A percentile compares a stretch with the other conserved stretches of the same genome.
Conservation (phyloP, 2,888 invertebrate genomes). For the Neuroscelio doddi region DNA sequence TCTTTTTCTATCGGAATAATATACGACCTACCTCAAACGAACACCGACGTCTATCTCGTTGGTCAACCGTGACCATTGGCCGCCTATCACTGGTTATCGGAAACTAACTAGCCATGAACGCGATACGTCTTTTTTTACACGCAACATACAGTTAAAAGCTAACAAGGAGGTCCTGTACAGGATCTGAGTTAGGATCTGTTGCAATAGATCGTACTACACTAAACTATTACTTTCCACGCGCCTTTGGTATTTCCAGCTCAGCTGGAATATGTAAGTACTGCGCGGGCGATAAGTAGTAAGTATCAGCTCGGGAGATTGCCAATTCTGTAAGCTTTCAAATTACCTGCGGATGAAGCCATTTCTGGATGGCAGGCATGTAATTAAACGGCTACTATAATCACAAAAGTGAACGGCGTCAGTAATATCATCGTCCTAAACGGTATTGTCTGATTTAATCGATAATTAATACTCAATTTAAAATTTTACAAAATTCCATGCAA, state of each 20-base stretch:
- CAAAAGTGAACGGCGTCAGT: not conserved
- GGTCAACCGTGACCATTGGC: constrained; percentile 65
- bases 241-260: constrained; percentile 49
- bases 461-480: not conserved
- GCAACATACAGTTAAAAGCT: constrained; percentile 26
- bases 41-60: constrained; percentile 47
- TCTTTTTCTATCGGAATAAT: constrained; percentile 33
- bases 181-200: constrained; percentile 53
- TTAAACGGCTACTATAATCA: not conserved
- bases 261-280: constrained; percentile 13
- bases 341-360: constrained; percentile 27
- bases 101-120: constrained; percentile 58
- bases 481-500: no score
- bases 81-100: constrained; percentile 58
- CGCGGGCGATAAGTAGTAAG: constrained; percentile 20
- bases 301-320: constrained; percentile 36
- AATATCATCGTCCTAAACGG: constrained; percentile 5
- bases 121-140: constrained; percentile 43
- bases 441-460: not conserved
- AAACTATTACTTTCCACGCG: constrained; percentile 52
- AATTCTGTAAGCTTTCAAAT: constrained; percentile 21
- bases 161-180: constrained; percentile 48
- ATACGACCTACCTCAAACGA: constrained; percentile 3
- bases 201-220: constrained; percentile 49
- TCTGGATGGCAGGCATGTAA: constrained; percentile 12